Conservation (phyloP, 2,797 vertebrate genomes). For the Pelobates cultripes region DNA sequence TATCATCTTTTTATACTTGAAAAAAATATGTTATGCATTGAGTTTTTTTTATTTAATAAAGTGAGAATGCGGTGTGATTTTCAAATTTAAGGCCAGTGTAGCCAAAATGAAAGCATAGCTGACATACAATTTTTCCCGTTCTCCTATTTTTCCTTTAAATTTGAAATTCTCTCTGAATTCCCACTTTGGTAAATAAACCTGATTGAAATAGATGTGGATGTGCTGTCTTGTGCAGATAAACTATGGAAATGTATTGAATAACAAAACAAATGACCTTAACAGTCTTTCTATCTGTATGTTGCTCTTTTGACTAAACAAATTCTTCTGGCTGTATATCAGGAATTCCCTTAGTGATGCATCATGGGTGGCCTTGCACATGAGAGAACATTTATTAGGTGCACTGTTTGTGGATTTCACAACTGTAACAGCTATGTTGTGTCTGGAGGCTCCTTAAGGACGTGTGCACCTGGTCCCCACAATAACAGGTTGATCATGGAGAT, state of each 20-base stretch:
- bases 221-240: neutral
- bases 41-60: no score
- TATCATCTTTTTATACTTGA: no score
- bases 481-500: conserved; percentile 40
- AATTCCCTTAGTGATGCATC: conserved; percentile 41
- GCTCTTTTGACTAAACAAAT: neutral
- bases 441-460: conserved; percentile 30
- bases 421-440: conserved; percentile 52
- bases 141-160: no score
- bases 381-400: conserved; percentile 47
- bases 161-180: no score
- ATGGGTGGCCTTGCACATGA: conserved; percentile 47
- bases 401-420: conserved; percentile 42
- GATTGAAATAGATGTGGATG: neutral
- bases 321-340: conserved; percentile 29
- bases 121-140: no score
- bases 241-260: neutral
- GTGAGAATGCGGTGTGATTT: no score
- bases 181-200: no score
- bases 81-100: no score
- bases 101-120: no score
- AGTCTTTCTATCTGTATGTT: conserved; percentile 26
- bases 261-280: conserved; percentile 7
- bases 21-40: no score
- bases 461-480: conserved; percentile 33